phyloP scores from a whole-genome alignment of 2,888 invertebrate species.

The Morpho achilles region DNA sequence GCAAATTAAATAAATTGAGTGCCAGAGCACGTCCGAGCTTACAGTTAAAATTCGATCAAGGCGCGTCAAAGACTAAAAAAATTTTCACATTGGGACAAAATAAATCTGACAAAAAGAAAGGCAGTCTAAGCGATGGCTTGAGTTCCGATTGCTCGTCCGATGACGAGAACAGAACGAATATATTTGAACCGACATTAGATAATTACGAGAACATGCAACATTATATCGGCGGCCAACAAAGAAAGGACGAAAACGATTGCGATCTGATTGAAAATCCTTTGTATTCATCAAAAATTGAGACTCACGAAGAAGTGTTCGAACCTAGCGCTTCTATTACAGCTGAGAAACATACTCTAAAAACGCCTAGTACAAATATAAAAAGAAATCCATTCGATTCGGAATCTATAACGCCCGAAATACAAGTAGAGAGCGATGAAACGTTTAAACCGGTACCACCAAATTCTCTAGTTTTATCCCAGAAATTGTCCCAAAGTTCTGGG shows the following conservation, averaged over 20 bases:
- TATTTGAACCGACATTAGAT: conserved; percentile 71
- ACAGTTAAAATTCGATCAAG: conserved; percentile 69
- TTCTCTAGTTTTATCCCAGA: conserved; percentile 78
- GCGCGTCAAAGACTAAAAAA: conserved; percentile 61
- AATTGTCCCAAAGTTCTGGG: conserved; percentile 84
- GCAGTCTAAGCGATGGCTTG: conserved; percentile 82
- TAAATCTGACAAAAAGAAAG: conserved; percentile 79
- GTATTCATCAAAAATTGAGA: conserved; percentile 71
- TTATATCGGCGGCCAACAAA: conserved; percentile 58
- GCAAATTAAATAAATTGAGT: conserved; percentile 87
- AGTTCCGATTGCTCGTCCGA: conserved; percentile 77
- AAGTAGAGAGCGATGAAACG: conserved; percentile 56
- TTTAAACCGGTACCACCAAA: conserved; percentile 71
- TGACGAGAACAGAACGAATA: conserved; percentile 71
- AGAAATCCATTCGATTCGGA: conserved; percentile 59
- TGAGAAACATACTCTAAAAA: conserved; percentile 49
- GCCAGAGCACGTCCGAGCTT: conserved; percentile 74
- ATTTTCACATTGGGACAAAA: conserved; percentile 75
- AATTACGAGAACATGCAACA: conserved; percentile 73
- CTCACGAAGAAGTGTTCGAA: conserved; percentile 77
- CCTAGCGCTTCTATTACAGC: conserved; percentile 71
- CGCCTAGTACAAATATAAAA: conserved; percentile 54
- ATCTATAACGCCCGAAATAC: conserved; percentile 82
- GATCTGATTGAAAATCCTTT: conserved; percentile 68
- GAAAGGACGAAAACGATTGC: conserved; percentile 57